phyloP scores from a whole-genome alignment of 2,113 vertebrate genomes.

The Haemorhous mexicanus region DNA sequence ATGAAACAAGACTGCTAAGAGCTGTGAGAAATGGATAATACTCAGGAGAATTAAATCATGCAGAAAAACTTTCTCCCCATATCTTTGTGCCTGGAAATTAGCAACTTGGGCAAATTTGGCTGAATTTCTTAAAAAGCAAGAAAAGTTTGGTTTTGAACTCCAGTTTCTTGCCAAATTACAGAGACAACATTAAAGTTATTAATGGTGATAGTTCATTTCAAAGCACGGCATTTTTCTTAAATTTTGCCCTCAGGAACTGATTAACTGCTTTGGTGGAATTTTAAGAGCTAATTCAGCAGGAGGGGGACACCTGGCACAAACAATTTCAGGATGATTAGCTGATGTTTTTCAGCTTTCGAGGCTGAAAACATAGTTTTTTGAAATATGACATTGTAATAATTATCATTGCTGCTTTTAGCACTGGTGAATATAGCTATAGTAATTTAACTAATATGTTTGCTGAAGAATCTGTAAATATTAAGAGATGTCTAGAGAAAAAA shows the following conservation, averaged over 20 bases:
- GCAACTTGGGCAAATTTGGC: not conserved
- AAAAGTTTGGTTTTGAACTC: not conserved
- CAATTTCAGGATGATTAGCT: not conserved
- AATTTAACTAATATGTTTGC: not conserved
- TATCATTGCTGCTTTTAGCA: not conserved
- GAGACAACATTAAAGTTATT: not conserved
- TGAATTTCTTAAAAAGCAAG: not conserved
- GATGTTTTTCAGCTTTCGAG: not conserved
- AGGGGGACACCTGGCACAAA: constrained; percentile 12
- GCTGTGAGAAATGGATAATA: not conserved
- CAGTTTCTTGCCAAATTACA: not conserved
- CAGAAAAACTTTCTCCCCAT: not conserved
- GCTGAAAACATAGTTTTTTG: not conserved
- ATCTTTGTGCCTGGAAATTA: not conserved
- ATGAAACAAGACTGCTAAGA: not conserved
- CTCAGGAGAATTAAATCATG: not conserved
- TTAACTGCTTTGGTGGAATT: not conserved
- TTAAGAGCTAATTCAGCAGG: not conserved
- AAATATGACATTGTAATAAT: not conserved
- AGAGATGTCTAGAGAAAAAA: not conserved
- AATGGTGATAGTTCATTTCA: not conserved
- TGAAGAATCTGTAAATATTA: not conserved
- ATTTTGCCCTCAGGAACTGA: not conserved
- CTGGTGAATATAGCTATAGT: not conserved
- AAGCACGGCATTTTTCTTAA: not conserved